Base-by-base conservation (phyloP, 2,797 vertebrate species). In the Mycteria americana region DNA sequence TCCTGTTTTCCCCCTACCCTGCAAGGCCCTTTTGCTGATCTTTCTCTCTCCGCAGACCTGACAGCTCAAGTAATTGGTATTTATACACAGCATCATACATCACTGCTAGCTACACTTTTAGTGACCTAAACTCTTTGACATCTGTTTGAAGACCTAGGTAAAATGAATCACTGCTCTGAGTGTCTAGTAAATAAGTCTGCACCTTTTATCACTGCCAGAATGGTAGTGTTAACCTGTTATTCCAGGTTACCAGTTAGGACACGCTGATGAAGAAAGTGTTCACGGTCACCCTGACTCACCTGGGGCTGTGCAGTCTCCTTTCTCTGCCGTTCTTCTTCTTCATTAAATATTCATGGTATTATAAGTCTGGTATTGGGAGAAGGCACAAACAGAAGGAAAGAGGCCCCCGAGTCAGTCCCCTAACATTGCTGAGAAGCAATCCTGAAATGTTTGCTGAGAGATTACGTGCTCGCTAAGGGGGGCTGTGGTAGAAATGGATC, bases 191-290 rank as follows among this genome's bases (percentile, higher is more conserved):
- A 82, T 27, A 64, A 46, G 3, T 11, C 48, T 80, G n/a, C 13
- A 25, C 83, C 15, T 70, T 56, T 88, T 77, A 23, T 33, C 15
- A 4, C 31, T 50, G 30, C 25, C 77, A 60, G 18, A 75, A 39
- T 6, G 15, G 30, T 0, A 7, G 45, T 5, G 11, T 24, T 53
- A 50, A 31, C 23, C 64, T 50, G 24, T 48, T 37, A 57, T 72
- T 78, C 30, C 79, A 74, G 60, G 27, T 54, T 81, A 65, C 39
- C 45, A 30, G n/a, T n/a, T 73, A 25, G 46, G 46, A 50, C 65
- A 39, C 0, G 0, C 10, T n/a, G 63, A 53, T 59, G 39, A 84
- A 76, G 23, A 18, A 67, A 68, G 5, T 1, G 19, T 7, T 70
- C 48, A 11, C 6, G 1, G 17, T 74, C 60, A 65, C 43, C 59